These are phyloP conservation scores for Scaptomyza graminum DNA, from an alignment of 1,140 invertebrate genomes.

Conservation along the genomic window DNA sequence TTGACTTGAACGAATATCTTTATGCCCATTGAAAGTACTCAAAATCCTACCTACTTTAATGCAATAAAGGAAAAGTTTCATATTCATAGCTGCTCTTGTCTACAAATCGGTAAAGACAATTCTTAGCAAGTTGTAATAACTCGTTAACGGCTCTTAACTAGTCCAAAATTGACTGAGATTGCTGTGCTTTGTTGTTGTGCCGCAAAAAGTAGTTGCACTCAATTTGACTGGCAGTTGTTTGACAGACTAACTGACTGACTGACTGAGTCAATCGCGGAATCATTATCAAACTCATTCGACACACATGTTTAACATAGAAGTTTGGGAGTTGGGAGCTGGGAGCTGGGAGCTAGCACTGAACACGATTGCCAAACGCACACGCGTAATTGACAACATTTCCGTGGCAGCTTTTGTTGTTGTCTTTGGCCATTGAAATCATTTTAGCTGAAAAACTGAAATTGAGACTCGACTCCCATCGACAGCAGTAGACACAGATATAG, in stretches of 20 bases:
- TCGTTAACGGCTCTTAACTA: constrained; percentile 21
- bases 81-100: background rate
- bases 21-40: too few relatives aligned
- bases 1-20: too few relatives aligned
- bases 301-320: constrained; percentile 22
- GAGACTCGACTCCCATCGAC: constrained; percentile 34
- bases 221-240: constrained; percentile 19
- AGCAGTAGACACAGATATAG: constrained; percentile 1
- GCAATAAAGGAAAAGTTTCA: too few relatives aligned
- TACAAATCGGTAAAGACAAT: background rate
- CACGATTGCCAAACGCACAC: constrained; percentile 41
- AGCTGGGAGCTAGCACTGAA: background rate
- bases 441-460: constrained; percentile 53
- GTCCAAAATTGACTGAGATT: constrained; percentile 14
- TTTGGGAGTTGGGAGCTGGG: background rate
- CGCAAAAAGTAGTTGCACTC: constrained; percentile 38
- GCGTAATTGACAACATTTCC: constrained; percentile 68
- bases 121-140: background rate
- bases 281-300: constrained; percentile 33
- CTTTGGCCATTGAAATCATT: constrained; percentile 41
- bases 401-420: constrained; percentile 51
- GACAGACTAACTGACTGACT: constrained; percentile 2
- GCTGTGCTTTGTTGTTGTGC: constrained; percentile 14
- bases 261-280: constrained; percentile 4
- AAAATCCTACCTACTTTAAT: too few relatives aligned